Percentiles rank a stretch among this genome's conserved stretches.
These are phyloP conservation scores for Tricholauxania praeusta DNA, from an alignment of 2,888 invertebrate species.

Conservation along the genomic window DNA sequence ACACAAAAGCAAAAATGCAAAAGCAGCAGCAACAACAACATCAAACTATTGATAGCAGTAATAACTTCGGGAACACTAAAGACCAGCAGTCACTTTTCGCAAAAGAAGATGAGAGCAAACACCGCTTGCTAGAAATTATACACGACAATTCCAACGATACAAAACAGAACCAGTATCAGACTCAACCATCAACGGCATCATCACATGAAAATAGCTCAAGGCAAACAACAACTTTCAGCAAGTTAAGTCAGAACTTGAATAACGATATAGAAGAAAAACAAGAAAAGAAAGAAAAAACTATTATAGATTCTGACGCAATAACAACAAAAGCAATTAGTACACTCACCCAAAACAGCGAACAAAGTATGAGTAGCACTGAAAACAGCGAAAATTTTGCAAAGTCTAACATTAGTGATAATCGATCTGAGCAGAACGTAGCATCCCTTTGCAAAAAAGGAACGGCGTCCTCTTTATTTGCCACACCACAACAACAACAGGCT, in stretches of 20 bases:
- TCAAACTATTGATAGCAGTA: constrained; percentile 44
- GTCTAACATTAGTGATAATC: not conserved
- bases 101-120: constrained; percentile 68
- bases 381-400: constrained; percentile 4
- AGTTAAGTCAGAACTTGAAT: constrained; percentile 34
- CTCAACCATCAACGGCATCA: constrained; percentile 48
- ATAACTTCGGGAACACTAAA: constrained; percentile 49
- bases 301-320: constrained; percentile 31
- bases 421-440: constrained; percentile 10
- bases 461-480: constrained; percentile 21
- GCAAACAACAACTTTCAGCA: constrained; percentile 54
- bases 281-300: constrained; percentile 41
- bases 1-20: constrained; percentile 58
- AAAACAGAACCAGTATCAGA: constrained; percentile 43
- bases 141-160: constrained; percentile 68
- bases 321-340: not conserved
- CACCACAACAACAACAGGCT: constrained; percentile 1
- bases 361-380: not conserved
- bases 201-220: constrained; percentile 64
- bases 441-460: constrained; percentile 35
- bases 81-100: constrained; percentile 46
- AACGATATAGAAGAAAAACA: constrained; percentile 42
- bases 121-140: constrained; percentile 75
- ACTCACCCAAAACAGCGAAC: constrained; percentile 3
- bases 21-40: constrained; percentile 40